Evolutionary conservation across 1,140 invertebrate genomes (phyloP), one percentile per base, ranked within the genome.

Genomic region (Battus philenor): DNA sequence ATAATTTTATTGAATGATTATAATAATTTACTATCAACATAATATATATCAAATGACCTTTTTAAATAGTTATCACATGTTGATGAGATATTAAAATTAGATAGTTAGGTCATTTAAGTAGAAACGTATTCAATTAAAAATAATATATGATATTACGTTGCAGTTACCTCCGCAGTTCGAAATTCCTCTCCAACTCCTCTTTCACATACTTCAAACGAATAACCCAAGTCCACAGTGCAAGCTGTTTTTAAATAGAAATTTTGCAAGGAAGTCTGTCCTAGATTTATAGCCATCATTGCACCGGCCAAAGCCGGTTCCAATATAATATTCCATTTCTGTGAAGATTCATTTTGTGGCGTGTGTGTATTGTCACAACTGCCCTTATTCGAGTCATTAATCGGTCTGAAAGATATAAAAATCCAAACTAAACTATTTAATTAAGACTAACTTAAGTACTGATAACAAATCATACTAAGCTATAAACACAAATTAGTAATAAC

Each of bases 211-310:
- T 73, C 70, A 8, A 45, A 17, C 1, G 62, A 45, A 12, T 70
- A 61, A 6, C 57, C 57, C 34, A 85, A 52, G 36, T 85, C 81
- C 4, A 84, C 70, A 3, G 66, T 72, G 50, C 81, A 85, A 15
- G 81, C 81, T 13, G 81, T 83, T 16, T 68, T 55, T 18, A 85
- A 59, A 45, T 85, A 85, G 39, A 85, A 74, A 52, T 83, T 85
- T 50, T 85, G 81, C 11, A 83, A 44, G 2, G 79, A 81, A 2
- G 81, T 85, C 51, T 83, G 77, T 2, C 70, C 72, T 1, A 85
- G 66, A 50, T 76, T 79, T 47, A 85, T 85, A 7, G 81, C 79
- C 50, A 83, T 70, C 79, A 85, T 83, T 5, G 79, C 62, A 7
- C 81, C 77, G 4, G 75, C 68, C 7, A 85, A 50, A 1, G 72